phyloP scores from a whole-genome alignment of 2,888 invertebrate species.

The Rhopalosiphum nymphaeae region DNA sequence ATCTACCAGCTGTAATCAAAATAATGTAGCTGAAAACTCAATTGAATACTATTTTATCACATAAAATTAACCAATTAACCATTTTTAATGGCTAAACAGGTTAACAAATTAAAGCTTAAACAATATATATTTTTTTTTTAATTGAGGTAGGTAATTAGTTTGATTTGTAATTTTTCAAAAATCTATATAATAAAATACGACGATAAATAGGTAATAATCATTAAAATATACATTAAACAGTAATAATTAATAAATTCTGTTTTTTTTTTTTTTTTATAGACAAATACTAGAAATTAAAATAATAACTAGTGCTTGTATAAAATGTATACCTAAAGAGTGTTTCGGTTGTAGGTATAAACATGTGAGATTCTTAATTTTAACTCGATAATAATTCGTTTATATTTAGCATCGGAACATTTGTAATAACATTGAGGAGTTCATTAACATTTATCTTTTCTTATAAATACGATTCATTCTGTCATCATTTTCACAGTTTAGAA shows the following conservation, averaged over 20 bases:
- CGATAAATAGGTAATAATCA: background rate
- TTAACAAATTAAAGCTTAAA: background rate
- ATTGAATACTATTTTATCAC: background rate
- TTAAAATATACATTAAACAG: background rate
- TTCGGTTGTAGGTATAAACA: background rate
- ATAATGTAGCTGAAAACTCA: no score
- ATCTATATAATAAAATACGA: background rate
- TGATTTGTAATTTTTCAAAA: background rate
- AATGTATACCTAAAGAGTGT: background rate
- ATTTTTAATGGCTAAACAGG: background rate
- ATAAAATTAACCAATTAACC: background rate
- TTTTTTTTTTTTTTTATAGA: background rate
- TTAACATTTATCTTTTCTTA: background rate
- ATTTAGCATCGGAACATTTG: background rate
- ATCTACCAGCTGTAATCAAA: no score
- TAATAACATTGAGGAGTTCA: constrained; percentile 2
- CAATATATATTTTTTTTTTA: background rate
- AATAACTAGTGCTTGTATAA: background rate
- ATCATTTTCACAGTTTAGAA: background rate
- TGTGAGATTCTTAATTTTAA: background rate
- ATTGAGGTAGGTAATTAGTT: background rate
- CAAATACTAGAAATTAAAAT: background rate
- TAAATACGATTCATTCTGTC: background rate
- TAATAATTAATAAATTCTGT: background rate
- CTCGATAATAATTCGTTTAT: background rate